These are phyloP conservation scores for Triplophysa yarkandensis DNA, from an alignment of 2,797 vertebrate species.

Conservation along the genomic window DNA sequence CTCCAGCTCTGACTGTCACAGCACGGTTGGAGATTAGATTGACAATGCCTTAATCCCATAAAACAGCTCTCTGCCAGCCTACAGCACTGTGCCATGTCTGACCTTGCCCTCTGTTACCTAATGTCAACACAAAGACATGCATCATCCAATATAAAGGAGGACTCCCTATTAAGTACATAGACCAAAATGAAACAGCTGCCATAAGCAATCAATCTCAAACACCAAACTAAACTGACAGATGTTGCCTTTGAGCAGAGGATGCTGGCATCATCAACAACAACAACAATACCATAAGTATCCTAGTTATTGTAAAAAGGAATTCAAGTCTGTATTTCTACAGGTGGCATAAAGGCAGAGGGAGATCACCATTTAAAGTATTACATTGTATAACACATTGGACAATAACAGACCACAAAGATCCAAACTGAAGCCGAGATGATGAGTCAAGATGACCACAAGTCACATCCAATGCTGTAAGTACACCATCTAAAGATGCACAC, in stretches of 20 bases:
- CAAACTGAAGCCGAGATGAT: constrained; percentile 84
- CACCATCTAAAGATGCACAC: background rate
- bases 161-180: constrained; percentile 12
- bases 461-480: constrained; percentile 83
- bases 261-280: background rate
- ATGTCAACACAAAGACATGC: background rate
- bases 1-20: constrained; percentile 23
- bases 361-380: constrained; percentile 80
- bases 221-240: constrained; percentile 2
- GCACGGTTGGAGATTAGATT: constrained; percentile 40
- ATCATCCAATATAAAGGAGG: constrained; percentile 3
- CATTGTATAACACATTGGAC: constrained; percentile 80
- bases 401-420: constrained; percentile 81
- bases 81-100: constrained; percentile 6
- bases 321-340: constrained; percentile 60
- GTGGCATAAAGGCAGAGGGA: constrained; percentile 82
- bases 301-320: background rate
- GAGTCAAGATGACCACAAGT: constrained; percentile 86
- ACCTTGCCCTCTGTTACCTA: background rate
- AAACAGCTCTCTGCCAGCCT: constrained; percentile 29
- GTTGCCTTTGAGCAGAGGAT: background rate
- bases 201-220: constrained; percentile 19
- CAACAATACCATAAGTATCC: background rate
- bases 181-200: background rate
- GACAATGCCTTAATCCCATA: constrained; percentile 39